phyloP scores from a whole-genome alignment of 2,888 invertebrate species.

The Leucozona laternaria region DNA sequence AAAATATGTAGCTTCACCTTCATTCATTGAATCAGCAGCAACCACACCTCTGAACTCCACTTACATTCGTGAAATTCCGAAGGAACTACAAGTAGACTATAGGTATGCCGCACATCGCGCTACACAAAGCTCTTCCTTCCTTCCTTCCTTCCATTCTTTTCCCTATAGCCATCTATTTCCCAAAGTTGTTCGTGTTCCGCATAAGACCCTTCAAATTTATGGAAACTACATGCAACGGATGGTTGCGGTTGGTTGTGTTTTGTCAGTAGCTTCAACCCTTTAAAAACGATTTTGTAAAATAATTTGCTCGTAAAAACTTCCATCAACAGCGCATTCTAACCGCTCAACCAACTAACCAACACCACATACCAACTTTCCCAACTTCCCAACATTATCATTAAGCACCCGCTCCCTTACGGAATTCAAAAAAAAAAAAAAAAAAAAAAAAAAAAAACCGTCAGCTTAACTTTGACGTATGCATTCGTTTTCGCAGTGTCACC shows the following conservation, averaged over 20 bases:
- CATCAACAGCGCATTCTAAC: neutral
- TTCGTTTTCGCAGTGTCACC: conserved; percentile 60
- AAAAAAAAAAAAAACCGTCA: conserved; percentile 13
- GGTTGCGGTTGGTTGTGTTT: conserved; percentile 23
- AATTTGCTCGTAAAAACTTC: conserved; percentile 44
- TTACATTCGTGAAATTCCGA: conserved; percentile 31
- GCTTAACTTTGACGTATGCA: conserved; percentile 60
- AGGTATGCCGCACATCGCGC: neutral
- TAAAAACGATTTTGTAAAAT: conserved; percentile 46
- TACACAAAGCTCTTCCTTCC: neutral
- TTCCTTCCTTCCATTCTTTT: neutral
- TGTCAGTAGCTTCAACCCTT: conserved; percentile 45
- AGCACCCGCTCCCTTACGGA: conserved; percentile 7
- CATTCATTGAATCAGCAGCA: conserved; percentile 50
- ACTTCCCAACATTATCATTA: conserved; percentile 19
- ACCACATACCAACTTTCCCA: conserved; percentile 18
- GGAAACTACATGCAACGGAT: conserved; percentile 40
- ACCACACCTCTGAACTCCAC: conserved; percentile 46
- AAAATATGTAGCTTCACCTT: conserved; percentile 33
- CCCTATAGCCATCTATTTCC: neutral
- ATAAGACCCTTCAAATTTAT: conserved; percentile 39
- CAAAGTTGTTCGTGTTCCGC: conserved; percentile 27
- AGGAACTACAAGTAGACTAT: neutral
- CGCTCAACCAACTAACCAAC: neutral
- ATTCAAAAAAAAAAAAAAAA: conserved; percentile 1